Percentiles rank a stretch among this genome's conserved stretches.
These are phyloP conservation scores for Radopholus similis DNA, from an alignment of 1,140 invertebrate species.

Conservation along the genomic window DNA sequence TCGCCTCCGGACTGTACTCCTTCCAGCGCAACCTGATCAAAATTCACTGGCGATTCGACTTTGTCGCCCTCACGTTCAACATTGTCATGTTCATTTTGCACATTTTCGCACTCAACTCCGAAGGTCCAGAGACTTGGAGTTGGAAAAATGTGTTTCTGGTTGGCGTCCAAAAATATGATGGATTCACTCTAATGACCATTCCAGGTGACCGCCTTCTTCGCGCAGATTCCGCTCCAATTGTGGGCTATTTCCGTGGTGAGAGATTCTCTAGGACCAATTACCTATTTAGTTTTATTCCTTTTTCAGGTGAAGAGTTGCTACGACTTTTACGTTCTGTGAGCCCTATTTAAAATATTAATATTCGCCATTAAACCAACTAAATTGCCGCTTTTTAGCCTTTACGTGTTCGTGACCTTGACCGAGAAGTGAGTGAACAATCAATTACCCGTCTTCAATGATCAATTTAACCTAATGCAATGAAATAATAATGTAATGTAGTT, in stretches of 20 bases:
- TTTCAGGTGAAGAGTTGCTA: neutral
- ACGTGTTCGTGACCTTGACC: neutral
- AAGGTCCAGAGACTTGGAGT: neutral
- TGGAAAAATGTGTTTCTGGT: constrained; percentile 8
- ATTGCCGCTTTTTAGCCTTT: no score
- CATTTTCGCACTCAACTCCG: neutral
- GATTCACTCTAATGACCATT: neutral
- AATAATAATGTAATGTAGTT: no score
- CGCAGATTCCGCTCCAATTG: constrained; percentile 13
- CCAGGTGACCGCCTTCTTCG: neutral
- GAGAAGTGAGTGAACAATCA: neutral
- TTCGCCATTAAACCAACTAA: no score
- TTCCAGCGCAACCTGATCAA: neutral
- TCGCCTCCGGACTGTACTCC: neutral
- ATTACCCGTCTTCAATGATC: no score
- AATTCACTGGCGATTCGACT: constrained; percentile 9
- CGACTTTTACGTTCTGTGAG: neutral
- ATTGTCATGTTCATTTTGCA: neutral
- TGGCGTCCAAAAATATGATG: neutral
- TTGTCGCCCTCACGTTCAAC: constrained; percentile 3
- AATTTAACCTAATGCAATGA: no score
- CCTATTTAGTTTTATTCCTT: no score
- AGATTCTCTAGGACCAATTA: neutral
- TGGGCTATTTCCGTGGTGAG: constrained; percentile 11
- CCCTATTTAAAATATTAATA: no score